These are phyloP conservation scores for Tyto alba DNA, from an alignment of 2,113 vertebrate genomes.

Conservation along the genomic window DNA sequence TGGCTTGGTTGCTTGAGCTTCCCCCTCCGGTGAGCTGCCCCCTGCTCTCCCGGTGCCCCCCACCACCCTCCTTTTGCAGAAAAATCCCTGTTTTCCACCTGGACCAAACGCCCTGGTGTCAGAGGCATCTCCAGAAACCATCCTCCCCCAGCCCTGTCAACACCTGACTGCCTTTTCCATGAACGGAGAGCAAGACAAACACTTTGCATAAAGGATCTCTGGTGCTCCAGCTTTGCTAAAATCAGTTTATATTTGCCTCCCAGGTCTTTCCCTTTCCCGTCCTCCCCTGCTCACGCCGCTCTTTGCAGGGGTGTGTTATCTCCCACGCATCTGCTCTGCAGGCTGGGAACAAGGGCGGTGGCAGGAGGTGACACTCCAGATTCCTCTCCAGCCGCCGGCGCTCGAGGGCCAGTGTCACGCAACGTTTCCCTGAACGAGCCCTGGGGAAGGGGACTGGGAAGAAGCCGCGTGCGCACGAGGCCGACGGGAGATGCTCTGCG, in stretches of 20 bases:
- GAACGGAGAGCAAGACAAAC: rapidly evolving
- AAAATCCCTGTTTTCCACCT: rapidly evolving
- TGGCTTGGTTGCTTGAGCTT: background rate
- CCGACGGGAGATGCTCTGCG: background rate
- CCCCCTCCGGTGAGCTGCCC: rapidly evolving
- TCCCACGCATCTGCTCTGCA: background rate
- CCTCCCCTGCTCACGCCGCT: background rate
- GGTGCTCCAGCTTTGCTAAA: background rate
- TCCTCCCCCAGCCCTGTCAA: rapidly evolving
- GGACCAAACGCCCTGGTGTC: rapidly evolving
- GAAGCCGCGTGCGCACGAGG: background rate
- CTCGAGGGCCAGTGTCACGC: background rate
- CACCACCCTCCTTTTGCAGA: rapidly evolving
- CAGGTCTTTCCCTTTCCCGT: background rate
- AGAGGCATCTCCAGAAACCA: background rate
- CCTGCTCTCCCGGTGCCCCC: rapidly evolving
- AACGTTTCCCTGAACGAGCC: background rate
- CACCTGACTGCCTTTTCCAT: background rate
- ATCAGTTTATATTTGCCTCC: background rate
- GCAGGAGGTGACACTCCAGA: background rate
- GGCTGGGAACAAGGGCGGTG: background rate
- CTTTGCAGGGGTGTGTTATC: background rate
- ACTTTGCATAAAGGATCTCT: background rate
- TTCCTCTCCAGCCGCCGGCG: background rate
- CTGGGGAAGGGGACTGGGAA: background rate